Base-by-base conservation (phyloP, 2,888 invertebrate genomes). In the Sminthurides aquaticus region DNA sequence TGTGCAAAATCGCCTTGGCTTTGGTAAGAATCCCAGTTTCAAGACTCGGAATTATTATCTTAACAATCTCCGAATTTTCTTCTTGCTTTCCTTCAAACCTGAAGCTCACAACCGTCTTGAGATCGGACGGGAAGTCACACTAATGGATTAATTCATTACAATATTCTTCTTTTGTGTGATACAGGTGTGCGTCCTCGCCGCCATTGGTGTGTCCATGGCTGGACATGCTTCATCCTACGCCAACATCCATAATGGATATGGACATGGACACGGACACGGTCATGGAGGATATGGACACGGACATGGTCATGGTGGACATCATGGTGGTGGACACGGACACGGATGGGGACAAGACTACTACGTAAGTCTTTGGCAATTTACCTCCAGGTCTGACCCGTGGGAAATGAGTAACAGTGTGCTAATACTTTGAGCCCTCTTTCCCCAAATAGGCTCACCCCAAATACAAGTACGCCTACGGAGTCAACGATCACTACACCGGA, bases 401-500 rank as follows among this genome's bases (percentile, higher is more conserved):
- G 11, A 43, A 11, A 11, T 43, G 43, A 43, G n/a, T n/a, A n/a
- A n/a, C n/a, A n/a, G n/a, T n/a, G n/a, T n/a, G n/a, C n/a, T n/a
- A n/a, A n/a, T n/a, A n/a, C n/a, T n/a, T n/a, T n/a, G n/a, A n/a
- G n/a, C n/a, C n/a, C n/a, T n/a, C n/a, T n/a, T n/a, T n/a, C n/a
- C n/a, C n/a, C n/a, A n/a, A n/a, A 11, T 28, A 63, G 63, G 60
- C 64, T n/a, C 26, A 60, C 27, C 61, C 61, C 28, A 52, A 56
- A 5, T 65, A 65, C 65, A 49, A 61, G 24, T 65, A 60, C 49
- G 28, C 60, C 20, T 71, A 70, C 26, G 71, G 69, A 34, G 70
- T 70, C 3, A 70, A 71, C 25, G 73, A 73, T 52, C 70, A 70
- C 28, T 66, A 71, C 59, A 70, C 71, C 29, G 71, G 71, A 52